phyloP scores from a whole-genome alignment of 2,888 invertebrate genomes.

The Pandemis corylana region DNA sequence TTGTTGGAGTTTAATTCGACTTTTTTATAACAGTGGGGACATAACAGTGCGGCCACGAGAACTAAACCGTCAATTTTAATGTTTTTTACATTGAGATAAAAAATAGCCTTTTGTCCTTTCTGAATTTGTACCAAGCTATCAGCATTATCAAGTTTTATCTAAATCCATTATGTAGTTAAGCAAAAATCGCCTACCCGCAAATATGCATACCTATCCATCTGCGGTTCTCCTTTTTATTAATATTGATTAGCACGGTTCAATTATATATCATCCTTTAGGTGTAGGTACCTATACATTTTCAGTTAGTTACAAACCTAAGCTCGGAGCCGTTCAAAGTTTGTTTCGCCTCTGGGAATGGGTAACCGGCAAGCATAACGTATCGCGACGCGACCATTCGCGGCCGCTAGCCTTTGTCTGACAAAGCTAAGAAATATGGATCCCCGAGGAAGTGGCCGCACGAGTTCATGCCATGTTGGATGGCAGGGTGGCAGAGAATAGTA shows the following conservation, averaged over 20 bases:
- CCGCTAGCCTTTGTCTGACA: not conserved
- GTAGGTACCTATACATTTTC: not conserved
- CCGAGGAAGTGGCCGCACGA: not conserved
- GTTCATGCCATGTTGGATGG: not conserved
- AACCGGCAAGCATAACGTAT: not conserved
- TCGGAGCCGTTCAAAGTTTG: not conserved
- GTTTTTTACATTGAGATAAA: too few relatives aligned
- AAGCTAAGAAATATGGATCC: not conserved
- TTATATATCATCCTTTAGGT: too few relatives aligned
- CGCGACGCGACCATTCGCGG: slow-evolving; percentile 2
- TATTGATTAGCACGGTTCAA: too few relatives aligned
- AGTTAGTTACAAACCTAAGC: not conserved
- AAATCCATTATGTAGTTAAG: too few relatives aligned
- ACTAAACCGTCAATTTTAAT: too few relatives aligned
- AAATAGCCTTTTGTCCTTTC: not conserved
- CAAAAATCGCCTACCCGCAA: too few relatives aligned
- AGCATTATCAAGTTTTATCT: not conserved
- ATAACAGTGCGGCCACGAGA: too few relatives aligned
- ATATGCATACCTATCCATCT: too few relatives aligned
- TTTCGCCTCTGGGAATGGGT: not conserved
- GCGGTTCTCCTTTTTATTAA: too few relatives aligned
- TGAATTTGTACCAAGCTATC: not conserved
- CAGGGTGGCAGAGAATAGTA: too few relatives aligned
- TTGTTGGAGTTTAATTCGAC: too few relatives aligned
- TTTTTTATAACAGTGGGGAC: too few relatives aligned